Evolutionary conservation across 2,113 vertebrate genomes (phyloP).

Genomic region (Ochotona curzoniae): DNA sequence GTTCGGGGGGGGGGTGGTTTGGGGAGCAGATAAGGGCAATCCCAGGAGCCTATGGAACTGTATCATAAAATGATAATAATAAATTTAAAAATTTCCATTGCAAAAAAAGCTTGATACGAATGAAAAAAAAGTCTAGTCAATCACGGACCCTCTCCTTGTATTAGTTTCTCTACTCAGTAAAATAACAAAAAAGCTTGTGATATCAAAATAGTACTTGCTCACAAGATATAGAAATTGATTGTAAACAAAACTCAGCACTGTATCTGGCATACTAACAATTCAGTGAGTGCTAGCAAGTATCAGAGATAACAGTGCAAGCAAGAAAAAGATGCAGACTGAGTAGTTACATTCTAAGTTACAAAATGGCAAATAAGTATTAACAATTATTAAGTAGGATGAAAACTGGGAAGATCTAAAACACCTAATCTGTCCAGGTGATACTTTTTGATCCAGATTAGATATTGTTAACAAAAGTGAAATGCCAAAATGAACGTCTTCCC

Average conservation of each 20-base stretch:
- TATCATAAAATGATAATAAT: no score
- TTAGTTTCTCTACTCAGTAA: conserved; percentile 33
- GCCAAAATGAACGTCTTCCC: not conserved
- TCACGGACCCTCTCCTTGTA: not conserved
- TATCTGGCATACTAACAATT: not conserved
- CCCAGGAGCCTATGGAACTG: no score
- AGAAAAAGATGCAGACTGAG: conserved; percentile 16
- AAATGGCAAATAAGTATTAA: conserved; percentile 16
- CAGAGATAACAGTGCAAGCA: not conserved
- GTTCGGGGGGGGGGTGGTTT: no score
- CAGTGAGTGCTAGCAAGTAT: conserved; percentile 21
- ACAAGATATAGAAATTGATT: not conserved
- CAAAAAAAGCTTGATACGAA: no score
- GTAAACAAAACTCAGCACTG: conserved; percentile 24
- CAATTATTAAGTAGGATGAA: conserved; percentile 36
- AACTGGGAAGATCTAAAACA: not conserved
- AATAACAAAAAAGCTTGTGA: not conserved
- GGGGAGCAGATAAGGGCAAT: no score
- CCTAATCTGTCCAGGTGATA: not conserved
- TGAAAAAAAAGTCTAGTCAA: not conserved
- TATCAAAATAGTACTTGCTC: not conserved
- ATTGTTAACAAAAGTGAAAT: conserved; percentile 12
- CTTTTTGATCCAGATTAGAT: not conserved
- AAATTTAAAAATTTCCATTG: no score
- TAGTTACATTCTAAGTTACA: conserved; percentile 41